These are phyloP conservation scores for Paramacrobiotus metropolitanus DNA, from an alignment of 1,140 invertebrate genomes.

Conservation along the genomic window DNA sequence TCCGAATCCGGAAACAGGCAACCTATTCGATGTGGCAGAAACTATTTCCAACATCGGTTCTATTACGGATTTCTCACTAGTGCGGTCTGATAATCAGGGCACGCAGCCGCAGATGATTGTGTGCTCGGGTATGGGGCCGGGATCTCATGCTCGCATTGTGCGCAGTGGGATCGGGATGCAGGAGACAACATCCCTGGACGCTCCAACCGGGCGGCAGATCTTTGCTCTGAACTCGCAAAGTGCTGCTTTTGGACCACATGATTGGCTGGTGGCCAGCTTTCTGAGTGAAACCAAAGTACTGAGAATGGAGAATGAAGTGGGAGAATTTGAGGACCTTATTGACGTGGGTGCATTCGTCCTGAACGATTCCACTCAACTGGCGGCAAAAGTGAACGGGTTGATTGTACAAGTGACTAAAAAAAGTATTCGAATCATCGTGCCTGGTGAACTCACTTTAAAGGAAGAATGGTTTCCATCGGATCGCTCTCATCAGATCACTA, in stretches of 20 bases:
- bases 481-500: not conserved
- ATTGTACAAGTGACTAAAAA: not conserved
- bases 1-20: not conserved
- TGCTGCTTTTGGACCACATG: not conserved
- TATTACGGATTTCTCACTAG: constrained; percentile 90
- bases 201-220: constrained; percentile 27
- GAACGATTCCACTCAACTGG: not conserved
- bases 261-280: not conserved
- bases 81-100: constrained; percentile 82
- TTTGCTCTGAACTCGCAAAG: not conserved
- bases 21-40: constrained; percentile 56
- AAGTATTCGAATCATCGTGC: not conserved
- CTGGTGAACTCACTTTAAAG: not conserved
- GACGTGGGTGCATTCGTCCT: not conserved
- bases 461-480: constrained; percentile 1
- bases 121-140: constrained; percentile 46
- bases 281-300: not conserved
- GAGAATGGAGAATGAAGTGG: not conserved
- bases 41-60: constrained; percentile 88
- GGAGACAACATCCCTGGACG: constrained; percentile 86
- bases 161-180: constrained; percentile 92
- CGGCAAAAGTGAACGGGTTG: not conserved
- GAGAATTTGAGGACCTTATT: not conserved
- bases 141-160: constrained; percentile 43
- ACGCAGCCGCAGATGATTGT: constrained; percentile 48